Evolutionary conservation across 2,797 vertebrate genomes (phyloP).

Genomic region (Amphiprion clarkii): DNA sequence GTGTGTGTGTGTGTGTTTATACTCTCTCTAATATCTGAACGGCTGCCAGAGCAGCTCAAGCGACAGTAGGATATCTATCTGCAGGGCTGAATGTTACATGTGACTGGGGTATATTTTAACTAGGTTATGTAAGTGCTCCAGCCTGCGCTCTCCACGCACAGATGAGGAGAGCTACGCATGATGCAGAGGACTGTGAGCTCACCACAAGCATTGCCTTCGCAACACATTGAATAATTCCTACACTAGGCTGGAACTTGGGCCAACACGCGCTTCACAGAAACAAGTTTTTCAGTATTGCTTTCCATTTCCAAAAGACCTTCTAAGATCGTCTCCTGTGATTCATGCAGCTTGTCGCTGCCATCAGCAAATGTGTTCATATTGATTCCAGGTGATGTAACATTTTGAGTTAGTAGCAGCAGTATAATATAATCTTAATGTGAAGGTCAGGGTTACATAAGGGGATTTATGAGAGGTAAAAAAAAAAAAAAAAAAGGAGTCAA

Average conservation of each 20-base stretch:
- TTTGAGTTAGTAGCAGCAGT: constrained; percentile 39
- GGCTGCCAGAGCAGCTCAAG: constrained; percentile 82
- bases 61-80: constrained; percentile 83
- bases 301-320: constrained; percentile 36
- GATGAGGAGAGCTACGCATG: constrained; percentile 81
- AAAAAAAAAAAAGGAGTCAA: constrained; percentile 1
- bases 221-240: constrained; percentile 77
- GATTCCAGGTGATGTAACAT: constrained; percentile 63
- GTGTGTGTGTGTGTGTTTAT: constrained; percentile 53
- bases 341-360: constrained; percentile 36
- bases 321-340: constrained; percentile 30
- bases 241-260: constrained; percentile 53
- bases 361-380: constrained; percentile 51
- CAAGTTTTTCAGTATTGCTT: constrained; percentile 33
- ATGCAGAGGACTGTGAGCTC: constrained; percentile 79
- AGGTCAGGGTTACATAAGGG: constrained; percentile 59
- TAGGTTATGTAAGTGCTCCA: constrained; percentile 87
- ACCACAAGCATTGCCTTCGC: constrained; percentile 66
- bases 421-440: constrained; percentile 59
- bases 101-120: constrained; percentile 88
- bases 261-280: constrained; percentile 41
- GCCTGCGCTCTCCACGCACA: constrained; percentile 78
- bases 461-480: constrained; percentile 36
- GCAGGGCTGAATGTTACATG: constrained; percentile 86
- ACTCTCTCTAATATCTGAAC: constrained; percentile 76